Evolutionary conservation across 2,888 invertebrate genomes (phyloP), one percentile per base, ranked within the genome.

Genomic region (Liodrosophila aerea): DNA sequence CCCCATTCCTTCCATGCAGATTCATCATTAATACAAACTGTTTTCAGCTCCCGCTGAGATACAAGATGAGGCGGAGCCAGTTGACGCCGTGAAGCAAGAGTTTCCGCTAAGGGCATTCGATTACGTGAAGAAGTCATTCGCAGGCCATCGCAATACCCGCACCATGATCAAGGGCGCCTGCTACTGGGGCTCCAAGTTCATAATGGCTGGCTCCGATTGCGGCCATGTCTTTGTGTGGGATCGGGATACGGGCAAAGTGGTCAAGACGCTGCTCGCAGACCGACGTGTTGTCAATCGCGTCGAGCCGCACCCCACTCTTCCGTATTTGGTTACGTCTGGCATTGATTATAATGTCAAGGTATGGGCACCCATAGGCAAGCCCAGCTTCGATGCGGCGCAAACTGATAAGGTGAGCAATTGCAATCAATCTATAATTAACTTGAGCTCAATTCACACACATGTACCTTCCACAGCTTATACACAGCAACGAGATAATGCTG

Each of bases 161-260:
- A 94, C 94, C 46, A 94, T 94, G 95, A 96, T 96, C 62, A 96
- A 96, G 89, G 95, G 96, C 88, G 94, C 95, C 2, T 93, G 93
- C 58, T 96, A 96, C 89, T 96, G 95, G 95, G 96, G 96, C 41
- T 92, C 94, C 75, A 91, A 94, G 76, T 94, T 92, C 90, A 93
- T 96, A 9, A 93, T 96, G 93, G 95, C 95, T 15, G 96, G 96
- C n/a, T 95, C 95, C 9, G 96, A 96, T 89, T 96, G 96, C 89
- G 96, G 96, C 0, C 95, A 96, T 85, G 94, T 96, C 9, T 96
- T 96, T 85, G 91, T 95, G 30, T 96, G 96, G 96, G 92, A 95
- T 51, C 92, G 94, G 31, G 90, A 92, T 40, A 93, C 94, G 0
- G 94, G 93, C 0, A 91, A 93, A 69, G 89, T 96, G 52, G 93